Conservation (phyloP, 2,888 invertebrate genomes). For the Polylopha cassiicola region DNA sequence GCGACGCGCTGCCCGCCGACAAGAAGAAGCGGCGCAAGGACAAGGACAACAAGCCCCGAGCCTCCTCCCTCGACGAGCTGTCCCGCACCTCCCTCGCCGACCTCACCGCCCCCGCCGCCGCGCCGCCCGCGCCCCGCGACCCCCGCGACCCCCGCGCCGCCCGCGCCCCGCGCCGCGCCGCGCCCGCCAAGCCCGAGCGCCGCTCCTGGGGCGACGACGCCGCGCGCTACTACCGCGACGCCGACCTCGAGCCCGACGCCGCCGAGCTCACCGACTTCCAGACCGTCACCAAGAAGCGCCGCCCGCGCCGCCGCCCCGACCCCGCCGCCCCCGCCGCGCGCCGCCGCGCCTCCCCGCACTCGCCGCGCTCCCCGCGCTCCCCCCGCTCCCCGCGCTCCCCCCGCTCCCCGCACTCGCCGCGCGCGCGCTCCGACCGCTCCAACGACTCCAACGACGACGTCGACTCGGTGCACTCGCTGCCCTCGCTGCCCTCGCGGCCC, state of each 20-base stretch:
- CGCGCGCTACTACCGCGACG: constrained; percentile 66
- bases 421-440: constrained; percentile 88
- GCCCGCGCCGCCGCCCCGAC: constrained; percentile 83
- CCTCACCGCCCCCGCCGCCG: constrained; percentile 69
- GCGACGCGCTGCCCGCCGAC: constrained; percentile 68
- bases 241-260: constrained; percentile 28
- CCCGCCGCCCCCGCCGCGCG: constrained; percentile 39
- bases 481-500: constrained; percentile 66
- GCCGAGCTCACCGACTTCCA: constrained; percentile 85
- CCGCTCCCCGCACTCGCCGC: constrained; percentile 47
- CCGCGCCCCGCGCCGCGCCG: constrained; percentile 37
- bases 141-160: constrained; percentile 31
- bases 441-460: constrained; percentile 87
- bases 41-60: constrained; percentile 77
- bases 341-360: constrained; percentile 41
- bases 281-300: constrained; percentile 89
- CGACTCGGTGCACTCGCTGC: constrained; percentile 91
- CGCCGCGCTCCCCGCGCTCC: too few relatives aligned
- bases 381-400: constrained; percentile 48
- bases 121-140: constrained; percentile 69
- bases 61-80: constrained; percentile 88
- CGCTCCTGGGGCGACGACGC: constrained; percentile 83
- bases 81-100: constrained; percentile 83
- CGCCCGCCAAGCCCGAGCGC: constrained; percentile 65
- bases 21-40: constrained; percentile 37